Conservation (phyloP, 1,140 invertebrate species). For the Mylabris phalerata region DNA sequence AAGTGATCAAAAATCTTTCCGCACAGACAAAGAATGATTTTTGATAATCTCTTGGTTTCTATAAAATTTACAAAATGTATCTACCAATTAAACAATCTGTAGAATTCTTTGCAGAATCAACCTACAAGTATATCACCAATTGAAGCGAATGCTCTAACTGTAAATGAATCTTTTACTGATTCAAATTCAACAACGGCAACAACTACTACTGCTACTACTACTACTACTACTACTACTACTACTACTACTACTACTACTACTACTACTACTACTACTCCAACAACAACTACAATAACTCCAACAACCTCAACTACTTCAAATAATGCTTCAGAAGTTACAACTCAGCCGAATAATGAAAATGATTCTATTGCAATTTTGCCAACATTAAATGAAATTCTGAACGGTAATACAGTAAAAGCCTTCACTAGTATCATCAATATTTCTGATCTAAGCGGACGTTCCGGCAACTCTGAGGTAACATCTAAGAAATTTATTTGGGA, state of each 20-base stretch:
- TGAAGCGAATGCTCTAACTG: conserved; percentile 13
- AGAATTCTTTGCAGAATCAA: too few species aligned
- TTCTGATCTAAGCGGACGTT: not conserved
- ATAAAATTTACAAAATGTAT: too few species aligned
- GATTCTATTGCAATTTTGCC: conserved; percentile 14
- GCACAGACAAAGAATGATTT: too few species aligned
- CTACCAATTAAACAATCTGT: too few species aligned
- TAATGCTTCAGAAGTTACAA: conserved; percentile 15
- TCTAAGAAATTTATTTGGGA: too few species aligned
- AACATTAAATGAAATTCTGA: conserved; percentile 30
- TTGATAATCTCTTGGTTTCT: not conserved
- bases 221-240: conserved; percentile 22
- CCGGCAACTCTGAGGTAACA: too few species aligned
- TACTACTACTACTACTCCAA: conserved; percentile 25
- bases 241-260: conserved; percentile 23
- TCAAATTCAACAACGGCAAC: not conserved
- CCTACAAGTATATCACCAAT: conserved; percentile 1
- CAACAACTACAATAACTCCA: conserved; percentile 1
- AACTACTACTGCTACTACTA: conserved; percentile 10
- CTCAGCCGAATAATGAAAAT: not conserved
- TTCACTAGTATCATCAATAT: conserved; percentile 30
- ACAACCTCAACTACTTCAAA: conserved; percentile 8
- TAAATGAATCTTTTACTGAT: conserved; percentile 3
- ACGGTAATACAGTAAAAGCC: conserved; percentile 30
- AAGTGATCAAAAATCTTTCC: too few species aligned